Evolutionary conservation across 2,888 invertebrate genomes (phyloP).

Genomic region (Philereme vetulata): DNA sequence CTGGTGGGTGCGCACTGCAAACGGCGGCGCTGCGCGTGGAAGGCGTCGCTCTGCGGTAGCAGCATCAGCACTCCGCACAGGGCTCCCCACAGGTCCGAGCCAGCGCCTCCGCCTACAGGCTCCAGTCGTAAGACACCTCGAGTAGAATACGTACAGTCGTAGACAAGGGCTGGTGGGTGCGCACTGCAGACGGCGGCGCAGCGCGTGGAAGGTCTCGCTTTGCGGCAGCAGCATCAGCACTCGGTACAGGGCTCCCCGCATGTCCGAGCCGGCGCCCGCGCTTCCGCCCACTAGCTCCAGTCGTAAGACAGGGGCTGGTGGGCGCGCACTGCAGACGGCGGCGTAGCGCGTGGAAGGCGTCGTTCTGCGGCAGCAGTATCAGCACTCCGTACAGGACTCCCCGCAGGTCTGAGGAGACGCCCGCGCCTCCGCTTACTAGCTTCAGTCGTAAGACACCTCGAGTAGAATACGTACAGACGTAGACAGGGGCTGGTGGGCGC

Average conservation of each 20-base stretch:
- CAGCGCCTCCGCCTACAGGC: constrained; percentile 86
- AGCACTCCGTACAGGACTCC: too few relatives aligned
- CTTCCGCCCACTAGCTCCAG: too few relatives aligned
- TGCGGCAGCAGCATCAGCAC: constrained; percentile 98
- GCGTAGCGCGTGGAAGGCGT: constrained; percentile 86
- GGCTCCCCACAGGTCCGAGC: constrained; percentile 92
- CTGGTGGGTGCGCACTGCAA: constrained; percentile 88
- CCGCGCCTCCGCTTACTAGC: too few relatives aligned
- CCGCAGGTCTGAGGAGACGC: too few relatives aligned
- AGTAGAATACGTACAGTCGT: constrained; percentile 8
- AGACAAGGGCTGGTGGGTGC: constrained; percentile 82
- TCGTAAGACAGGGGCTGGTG: constrained; percentile 75
- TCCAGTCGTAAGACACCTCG: constrained; percentile 92
- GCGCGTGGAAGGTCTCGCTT: constrained; percentile 96
- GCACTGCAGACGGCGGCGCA: constrained; percentile 89
- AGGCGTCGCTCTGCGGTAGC: constrained; percentile 98
- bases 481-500: constrained; percentile 82
- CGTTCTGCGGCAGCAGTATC: too few relatives aligned
- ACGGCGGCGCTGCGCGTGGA: constrained; percentile 91
- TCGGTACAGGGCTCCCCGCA: constrained; percentile 96
- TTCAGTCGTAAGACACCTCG: constrained; percentile 9
- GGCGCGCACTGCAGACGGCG: constrained; percentile 88
- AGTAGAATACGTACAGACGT: constrained; percentile 10
- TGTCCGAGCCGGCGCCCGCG: constrained; percentile 89
- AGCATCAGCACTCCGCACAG: constrained; percentile 98